A percentile compares a stretch with the other conserved stretches of the same genome.
Evolutionary conservation across 2,888 invertebrate genomes (phyloP).

Genomic region (Ditula angustiorana): DNA sequence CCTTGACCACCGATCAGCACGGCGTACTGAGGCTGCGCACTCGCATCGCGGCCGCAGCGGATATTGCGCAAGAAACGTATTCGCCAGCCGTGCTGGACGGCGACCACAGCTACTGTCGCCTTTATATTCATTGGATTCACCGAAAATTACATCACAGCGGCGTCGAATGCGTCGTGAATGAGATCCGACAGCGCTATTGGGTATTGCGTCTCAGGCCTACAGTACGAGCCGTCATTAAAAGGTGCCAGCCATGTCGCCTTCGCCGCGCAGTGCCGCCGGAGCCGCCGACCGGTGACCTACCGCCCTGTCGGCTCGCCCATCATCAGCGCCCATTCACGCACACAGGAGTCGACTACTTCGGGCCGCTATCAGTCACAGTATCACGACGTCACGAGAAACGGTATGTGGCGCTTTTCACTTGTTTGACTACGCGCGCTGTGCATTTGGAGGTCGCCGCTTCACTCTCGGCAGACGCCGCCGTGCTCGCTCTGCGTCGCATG

Average conservation of each 20-base stretch:
- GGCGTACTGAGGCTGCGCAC: neutral
- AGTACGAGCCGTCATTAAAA: conserved; percentile 19
- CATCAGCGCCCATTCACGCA: conserved; percentile 39
- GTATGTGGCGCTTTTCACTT: neutral
- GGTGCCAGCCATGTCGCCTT: conserved; percentile 40
- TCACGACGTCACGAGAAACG: conserved; percentile 37
- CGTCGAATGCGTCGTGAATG: conserved; percentile 41
- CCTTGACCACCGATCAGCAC: neutral
- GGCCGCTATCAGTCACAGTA: conserved; percentile 39
- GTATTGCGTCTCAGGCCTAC: conserved; percentile 41
- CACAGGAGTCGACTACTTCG: conserved; percentile 42
- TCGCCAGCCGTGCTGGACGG: neutral
- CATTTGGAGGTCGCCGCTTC: neutral
- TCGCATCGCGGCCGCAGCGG: neutral
- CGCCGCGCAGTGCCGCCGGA: conserved; percentile 23
- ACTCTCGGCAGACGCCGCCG: neutral
- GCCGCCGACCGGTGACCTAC: conserved; percentile 41
- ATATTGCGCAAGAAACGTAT: neutral
- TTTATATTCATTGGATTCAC: neutral
- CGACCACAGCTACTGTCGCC: neutral
- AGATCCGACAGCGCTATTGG: conserved; percentile 46
- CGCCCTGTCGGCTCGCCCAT: conserved; percentile 32
- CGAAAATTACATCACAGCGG: neutral
- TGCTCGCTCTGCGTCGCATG: neutral
- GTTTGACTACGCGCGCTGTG: neutral